phyloP scores from a whole-genome alignment of 2,797 vertebrate genomes.

The Rhinichthys osculus region DNA sequence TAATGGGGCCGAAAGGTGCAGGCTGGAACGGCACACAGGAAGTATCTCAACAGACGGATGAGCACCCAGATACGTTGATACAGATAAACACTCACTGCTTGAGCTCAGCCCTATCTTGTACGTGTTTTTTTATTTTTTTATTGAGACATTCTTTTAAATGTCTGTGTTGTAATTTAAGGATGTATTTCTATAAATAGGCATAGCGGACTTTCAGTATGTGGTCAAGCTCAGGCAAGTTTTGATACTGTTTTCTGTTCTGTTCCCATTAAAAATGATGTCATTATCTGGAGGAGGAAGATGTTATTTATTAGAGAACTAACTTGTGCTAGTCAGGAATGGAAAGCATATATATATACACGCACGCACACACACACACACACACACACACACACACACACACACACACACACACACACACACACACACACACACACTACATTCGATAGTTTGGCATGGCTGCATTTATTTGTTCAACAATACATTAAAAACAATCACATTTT shows the following conservation, averaged over 20 bases:
- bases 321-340: not conserved
- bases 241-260: not conserved
- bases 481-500: not conserved
- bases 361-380: not conserved
- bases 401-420: not conserved
- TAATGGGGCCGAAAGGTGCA: constrained; percentile 52
- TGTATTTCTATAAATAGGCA: not conserved
- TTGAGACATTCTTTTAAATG: constrained; percentile 12
- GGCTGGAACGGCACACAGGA: constrained; percentile 51
- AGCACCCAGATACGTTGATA: not conserved
- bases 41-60: constrained; percentile 28
- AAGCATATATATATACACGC: not conserved
- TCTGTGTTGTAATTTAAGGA: constrained; percentile 12
- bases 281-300: not conserved
- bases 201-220: not conserved
- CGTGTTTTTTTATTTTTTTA: not conserved
- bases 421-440: not conserved
- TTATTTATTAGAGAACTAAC: not conserved
- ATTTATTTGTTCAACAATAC: not conserved
- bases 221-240: not conserved
- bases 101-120: not conserved
- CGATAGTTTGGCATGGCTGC: not conserved
- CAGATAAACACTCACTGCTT: constrained; percentile 8
- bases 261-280: not conserved
- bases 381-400: not conserved